Base-by-base conservation (phyloP, 30 jellyfish, hydroid and myxozoan genomes). In the Aurelia sp. region DNA sequence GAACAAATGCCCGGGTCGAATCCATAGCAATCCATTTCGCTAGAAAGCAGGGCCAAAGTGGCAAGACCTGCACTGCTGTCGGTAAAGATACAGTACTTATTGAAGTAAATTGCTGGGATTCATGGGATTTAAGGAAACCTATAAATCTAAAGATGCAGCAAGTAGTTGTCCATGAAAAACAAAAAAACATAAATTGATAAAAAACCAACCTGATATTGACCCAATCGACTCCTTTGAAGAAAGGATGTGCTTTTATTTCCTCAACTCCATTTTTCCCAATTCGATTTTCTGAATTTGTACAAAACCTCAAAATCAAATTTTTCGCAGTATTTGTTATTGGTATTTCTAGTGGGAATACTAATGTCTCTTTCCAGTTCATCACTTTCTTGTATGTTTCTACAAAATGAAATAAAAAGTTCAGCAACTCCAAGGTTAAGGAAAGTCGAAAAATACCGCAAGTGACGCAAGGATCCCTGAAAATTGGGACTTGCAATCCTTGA, bases 321-420 rank as follows among this genome's bases (percentile, higher is more conserved):
- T 90, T 90, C 17, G 99, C 97, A 20, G 89, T 84, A 73, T 83
- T 78, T 18, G 98, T 91, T 15, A 95, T 89, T 17, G 99, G 99
- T 55, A 95, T 88, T 81, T 95, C 99, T 59, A 89, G 70, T 13
- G 99, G 99, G 47, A 95, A 89, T 1, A 90, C 95, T 53, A 95
- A 79, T 18, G 98, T 95, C 66, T 95, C 98, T 63, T 78, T 96
- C 98, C 98, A 95, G 86, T 90, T 90, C 97, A 90, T 84, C n/a
- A 95, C 98, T 80, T 95, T 95, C 22, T 87, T 80, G 66, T 95
- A 95, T 19, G 99, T 95, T 95, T 95, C 99, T 95, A 69, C 15
- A 22, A 86, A 66, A 18, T 63, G 5, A 22, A 10, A 69, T 13
- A 33, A 69, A 21, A 15, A 11, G 21, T 35, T 13, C 1, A 69